Conservation (phyloP, 1,140 invertebrate species). For the Trigoniulus corallinus region DNA sequence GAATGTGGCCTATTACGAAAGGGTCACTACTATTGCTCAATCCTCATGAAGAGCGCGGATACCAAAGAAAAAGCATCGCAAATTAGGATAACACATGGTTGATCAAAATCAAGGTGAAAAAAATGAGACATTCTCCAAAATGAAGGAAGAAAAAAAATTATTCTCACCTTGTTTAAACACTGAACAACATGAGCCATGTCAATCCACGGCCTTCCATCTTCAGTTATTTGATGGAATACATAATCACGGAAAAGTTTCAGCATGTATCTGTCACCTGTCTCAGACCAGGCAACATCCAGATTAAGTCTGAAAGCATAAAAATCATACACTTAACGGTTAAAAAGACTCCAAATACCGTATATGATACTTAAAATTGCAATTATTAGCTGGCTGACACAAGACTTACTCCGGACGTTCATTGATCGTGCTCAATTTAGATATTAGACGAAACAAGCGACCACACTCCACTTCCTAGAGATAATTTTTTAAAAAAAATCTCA, state of each 20-base stretch:
- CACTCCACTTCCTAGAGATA: constrained; percentile 70
- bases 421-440: constrained; percentile 77
- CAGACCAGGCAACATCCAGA: constrained; percentile 84
- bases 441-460: constrained; percentile 70
- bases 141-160: not conserved
- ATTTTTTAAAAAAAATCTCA: constrained; percentile 3
- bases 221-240: constrained; percentile 82
- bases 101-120: too few relatives aligned
- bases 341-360: constrained; percentile 8
- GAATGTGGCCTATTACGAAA: too few relatives aligned
- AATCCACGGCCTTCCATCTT: constrained; percentile 84
- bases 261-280: constrained; percentile 95
- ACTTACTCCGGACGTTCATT: constrained; percentile 84
- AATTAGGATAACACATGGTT: too few relatives aligned
- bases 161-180: constrained; percentile 72
- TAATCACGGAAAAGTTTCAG: constrained; percentile 95
- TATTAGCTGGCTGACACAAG: constrained; percentile 14
- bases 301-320: constrained; percentile 46
- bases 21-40: too few relatives aligned
- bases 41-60: too few relatives aligned
- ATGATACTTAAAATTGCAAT: constrained; percentile 3
- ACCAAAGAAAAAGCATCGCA: too few relatives aligned
- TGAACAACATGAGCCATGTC: constrained; percentile 89
- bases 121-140: too few relatives aligned
- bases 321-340: constrained; percentile 2